These are phyloP conservation scores for Pseudococcus jackbeardsleyi DNA, from an alignment of 2,888 invertebrate genomes.

Conservation along the genomic window DNA sequence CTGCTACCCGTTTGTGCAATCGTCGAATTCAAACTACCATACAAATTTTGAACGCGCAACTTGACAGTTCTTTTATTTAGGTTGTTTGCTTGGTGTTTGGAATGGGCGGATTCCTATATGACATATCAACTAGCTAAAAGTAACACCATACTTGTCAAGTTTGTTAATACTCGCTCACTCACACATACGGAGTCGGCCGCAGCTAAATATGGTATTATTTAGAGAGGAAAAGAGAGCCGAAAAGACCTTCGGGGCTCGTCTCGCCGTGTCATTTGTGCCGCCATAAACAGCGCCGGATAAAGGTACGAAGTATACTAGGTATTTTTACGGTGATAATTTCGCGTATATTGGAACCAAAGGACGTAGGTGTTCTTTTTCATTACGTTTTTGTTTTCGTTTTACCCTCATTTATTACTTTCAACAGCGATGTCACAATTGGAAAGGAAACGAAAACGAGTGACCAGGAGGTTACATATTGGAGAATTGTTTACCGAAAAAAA, in stretches of 20 bases:
- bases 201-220: no score
- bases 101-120: constrained; percentile 65
- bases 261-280: constrained; percentile 29
- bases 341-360: not conserved
- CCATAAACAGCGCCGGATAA: not conserved
- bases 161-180: constrained; percentile 15
- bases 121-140: constrained; percentile 64
- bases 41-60: constrained; percentile 60
- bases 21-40: constrained; percentile 53
- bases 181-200: not conserved
- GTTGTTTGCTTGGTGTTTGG: constrained; percentile 64
- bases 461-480: not conserved
- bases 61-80: constrained; percentile 64
- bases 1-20: constrained; percentile 55
- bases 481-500: not conserved
- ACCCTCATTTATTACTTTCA: not conserved
- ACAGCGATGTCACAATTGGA: not conserved
- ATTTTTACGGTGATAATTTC: not conserved
- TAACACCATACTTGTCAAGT: constrained; percentile 63
- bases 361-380: not conserved
- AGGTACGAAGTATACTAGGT: not conserved
- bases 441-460: not conserved
- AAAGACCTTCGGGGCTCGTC: constrained; percentile 57
- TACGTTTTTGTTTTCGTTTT: not conserved
- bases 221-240: not conserved